Evolutionary conservation across 1,140 invertebrate species (phyloP).

Genomic region (Drosophila ohnishii): DNA sequence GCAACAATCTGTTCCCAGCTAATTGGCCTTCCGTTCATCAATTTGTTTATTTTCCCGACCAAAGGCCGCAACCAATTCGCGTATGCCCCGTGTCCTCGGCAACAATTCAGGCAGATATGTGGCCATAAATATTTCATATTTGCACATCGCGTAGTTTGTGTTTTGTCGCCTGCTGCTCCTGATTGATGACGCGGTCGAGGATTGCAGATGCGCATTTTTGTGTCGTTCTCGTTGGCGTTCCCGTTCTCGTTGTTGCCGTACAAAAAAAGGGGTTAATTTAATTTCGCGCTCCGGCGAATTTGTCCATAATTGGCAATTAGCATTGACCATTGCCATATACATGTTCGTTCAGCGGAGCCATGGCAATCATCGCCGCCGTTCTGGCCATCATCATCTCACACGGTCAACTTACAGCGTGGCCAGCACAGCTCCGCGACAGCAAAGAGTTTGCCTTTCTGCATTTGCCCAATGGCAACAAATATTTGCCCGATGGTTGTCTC

Average conservation of each 20-base stretch:
- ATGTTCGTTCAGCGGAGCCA: constrained; percentile 23
- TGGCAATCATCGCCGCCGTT: constrained; percentile 41
- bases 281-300: constrained; percentile 76
- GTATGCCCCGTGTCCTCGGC: constrained; percentile 12
- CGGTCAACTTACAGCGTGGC: constrained; percentile 58
- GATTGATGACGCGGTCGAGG: constrained; percentile 73
- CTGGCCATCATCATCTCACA: constrained; percentile 54
- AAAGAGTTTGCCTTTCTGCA: constrained; percentile 65
- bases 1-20: neutral
- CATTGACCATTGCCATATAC: constrained; percentile 67
- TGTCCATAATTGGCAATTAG: constrained; percentile 81
- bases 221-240: constrained; percentile 1
- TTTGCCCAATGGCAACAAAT: constrained; percentile 73
- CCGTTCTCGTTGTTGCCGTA: constrained; percentile 7
- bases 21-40: constrained; percentile 18
- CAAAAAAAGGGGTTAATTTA: constrained; percentile 79
- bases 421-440: constrained; percentile 19
- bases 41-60: constrained; percentile 10
- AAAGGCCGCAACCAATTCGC: constrained; percentile 7
- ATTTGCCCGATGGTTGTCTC: constrained; percentile 53
- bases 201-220: constrained; percentile 56
- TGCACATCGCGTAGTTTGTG: constrained; percentile 62
- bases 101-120: constrained; percentile 37
- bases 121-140: constrained; percentile 67
- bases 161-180: constrained; percentile 65